Base-by-base conservation (phyloP, 2,888 invertebrate genomes). In the Arctia plantaginis region DNA sequence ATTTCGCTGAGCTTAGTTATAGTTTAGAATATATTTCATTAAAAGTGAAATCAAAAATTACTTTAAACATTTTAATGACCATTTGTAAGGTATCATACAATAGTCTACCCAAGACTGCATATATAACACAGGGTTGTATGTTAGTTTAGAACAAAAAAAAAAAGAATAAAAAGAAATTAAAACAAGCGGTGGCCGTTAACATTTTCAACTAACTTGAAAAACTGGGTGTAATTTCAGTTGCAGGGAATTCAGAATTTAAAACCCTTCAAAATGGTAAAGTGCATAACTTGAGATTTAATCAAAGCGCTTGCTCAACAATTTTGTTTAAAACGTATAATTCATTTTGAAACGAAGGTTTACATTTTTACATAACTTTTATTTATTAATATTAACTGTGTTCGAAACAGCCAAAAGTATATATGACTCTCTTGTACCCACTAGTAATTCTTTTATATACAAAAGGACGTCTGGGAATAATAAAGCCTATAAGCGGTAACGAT, bases 401-500 rank as follows among this genome's bases (percentile, higher is more conserved):
- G 23, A 30, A 20, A 30, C 13, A 66, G 39, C 39, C 39, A 13
- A 10, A 15, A 39, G n/a, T n/a, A 66, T 39, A n/a, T 66, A 65
- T 39, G 1, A 23, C 41, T 41, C 8, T 44, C 44, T 20, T 41
- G 66, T 66, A 68, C 59, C 65, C 64, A 55, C 67, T 67, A 77
- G 44, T 35, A 51, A 74, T 75, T 76, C 71, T 82, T 77, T 71
- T 69, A 71, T 74, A 68, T 69, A 76, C 80, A 79, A 68, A 74
- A 23, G 51, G 0, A 47, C 44, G 72, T 71, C 76, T 77, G 76
- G 70, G 72, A 79, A 80, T 78, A 84, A 80, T 76, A 77, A 74
- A 68, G 71, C 71, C 73, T 73, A 74, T 66, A 77, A 71, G 71
- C 70, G 64, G 75, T 77, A 82, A 83, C 78, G 77, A 79, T 79